These are phyloP conservation scores for Scrobipalpa atriplicella DNA, from an alignment of 2,888 invertebrate species.

Conservation along the genomic window DNA sequence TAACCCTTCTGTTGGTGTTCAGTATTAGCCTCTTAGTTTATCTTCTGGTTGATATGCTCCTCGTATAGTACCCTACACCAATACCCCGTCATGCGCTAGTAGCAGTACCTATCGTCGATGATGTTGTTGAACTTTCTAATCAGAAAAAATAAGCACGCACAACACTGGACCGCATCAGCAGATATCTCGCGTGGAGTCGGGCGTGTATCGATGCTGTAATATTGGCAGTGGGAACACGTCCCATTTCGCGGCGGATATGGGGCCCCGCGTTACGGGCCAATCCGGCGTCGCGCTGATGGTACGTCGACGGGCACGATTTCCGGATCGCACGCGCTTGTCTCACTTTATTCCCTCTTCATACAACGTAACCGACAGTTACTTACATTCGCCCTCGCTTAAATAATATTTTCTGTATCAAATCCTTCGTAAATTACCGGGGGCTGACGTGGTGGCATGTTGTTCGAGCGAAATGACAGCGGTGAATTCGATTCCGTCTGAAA, in stretches of 20 bases:
- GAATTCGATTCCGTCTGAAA: slow-evolving; percentile 47
- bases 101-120: too few relatives aligned
- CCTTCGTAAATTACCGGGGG: slow-evolving; percentile 37
- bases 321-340: slow-evolving; percentile 56
- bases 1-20: too few relatives aligned
- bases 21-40: too few relatives aligned
- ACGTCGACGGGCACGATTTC: slow-evolving; percentile 72
- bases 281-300: slow-evolving; percentile 66
- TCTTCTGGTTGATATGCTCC: too few relatives aligned
- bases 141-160: too few relatives aligned
- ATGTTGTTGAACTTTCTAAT: too few relatives aligned
- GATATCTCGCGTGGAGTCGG: slow-evolving; percentile 31
- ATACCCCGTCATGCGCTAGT: too few relatives aligned
- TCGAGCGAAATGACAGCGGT: slow-evolving; percentile 41
- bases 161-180: background rate
- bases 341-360: slow-evolving; percentile 44
- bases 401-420: slow-evolving; percentile 33
- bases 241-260: slow-evolving; percentile 75
- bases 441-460: slow-evolving; percentile 41
- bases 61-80: too few relatives aligned
- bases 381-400: slow-evolving; percentile 33
- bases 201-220: slow-evolving; percentile 48
- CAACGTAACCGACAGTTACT: slow-evolving; percentile 23
- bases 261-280: slow-evolving; percentile 65
- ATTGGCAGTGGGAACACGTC: slow-evolving; percentile 71